Conservation (phyloP, 2,797 vertebrate genomes). For the Anisognathus igniventris region DNA sequence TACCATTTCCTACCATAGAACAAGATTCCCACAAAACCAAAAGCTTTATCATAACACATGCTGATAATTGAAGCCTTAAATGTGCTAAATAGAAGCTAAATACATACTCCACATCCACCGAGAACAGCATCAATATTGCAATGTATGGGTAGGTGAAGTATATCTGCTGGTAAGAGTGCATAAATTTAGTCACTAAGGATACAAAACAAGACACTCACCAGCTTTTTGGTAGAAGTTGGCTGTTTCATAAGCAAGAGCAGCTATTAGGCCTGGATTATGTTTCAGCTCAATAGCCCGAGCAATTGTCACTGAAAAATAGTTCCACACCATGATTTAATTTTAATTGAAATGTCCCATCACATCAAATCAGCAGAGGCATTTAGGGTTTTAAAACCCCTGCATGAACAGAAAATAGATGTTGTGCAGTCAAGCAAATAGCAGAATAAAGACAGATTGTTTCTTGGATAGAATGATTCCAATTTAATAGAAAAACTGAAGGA, state of each 20-base stretch:
- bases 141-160: neutral
- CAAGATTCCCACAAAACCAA: neutral
- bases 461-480: neutral
- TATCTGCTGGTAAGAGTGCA: neutral
- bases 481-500: neutral
- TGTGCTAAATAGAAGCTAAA: neutral
- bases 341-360: neutral
- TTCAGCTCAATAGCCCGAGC: conserved; percentile 96
- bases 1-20: neutral
- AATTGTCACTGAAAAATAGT: conserved; percentile 86
- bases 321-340: neutral
- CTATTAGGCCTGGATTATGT: conserved; percentile 90
- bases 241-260: conserved; percentile 91
- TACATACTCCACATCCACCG: neutral
- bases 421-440: neutral
- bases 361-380: neutral
- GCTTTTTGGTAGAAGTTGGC: conserved; percentile 97
- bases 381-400: neutral
- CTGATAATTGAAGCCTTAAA: neutral
- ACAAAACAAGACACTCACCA: conserved; percentile 75
- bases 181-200: neutral
- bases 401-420: neutral
- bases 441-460: neutral
- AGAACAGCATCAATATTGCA: neutral
- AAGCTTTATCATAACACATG: neutral